phyloP scores from a whole-genome alignment of 1,140 invertebrate species.

The Rhopalosiphum padi region DNA sequence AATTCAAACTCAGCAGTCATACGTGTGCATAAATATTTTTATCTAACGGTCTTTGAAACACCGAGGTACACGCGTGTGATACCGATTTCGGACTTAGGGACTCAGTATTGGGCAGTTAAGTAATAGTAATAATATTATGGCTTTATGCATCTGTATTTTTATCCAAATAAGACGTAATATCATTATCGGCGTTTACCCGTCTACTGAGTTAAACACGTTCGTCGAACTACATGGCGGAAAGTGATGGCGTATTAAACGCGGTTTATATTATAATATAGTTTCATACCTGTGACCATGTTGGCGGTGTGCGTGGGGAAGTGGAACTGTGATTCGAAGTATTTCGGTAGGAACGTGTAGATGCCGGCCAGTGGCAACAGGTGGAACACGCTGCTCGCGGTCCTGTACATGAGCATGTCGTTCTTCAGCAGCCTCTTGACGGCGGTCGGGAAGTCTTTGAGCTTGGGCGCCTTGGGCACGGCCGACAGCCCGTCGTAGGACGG shows the following conservation, averaged over 20 bases:
- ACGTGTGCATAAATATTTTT: too few species aligned
- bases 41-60: too few species aligned
- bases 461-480: constrained; percentile 65
- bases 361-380: constrained; percentile 90
- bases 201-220: too few species aligned
- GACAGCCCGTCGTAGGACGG: not conserved
- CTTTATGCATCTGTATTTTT: too few species aligned
- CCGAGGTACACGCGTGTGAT: too few species aligned
- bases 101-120: too few species aligned
- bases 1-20: too few species aligned
- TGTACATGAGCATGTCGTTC: constrained; percentile 89
- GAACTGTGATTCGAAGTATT: constrained; percentile 93
- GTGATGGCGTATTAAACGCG: too few species aligned
- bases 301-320: constrained; percentile 84
- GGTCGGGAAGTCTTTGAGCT: constrained; percentile 80
- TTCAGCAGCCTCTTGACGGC: constrained; percentile 84
- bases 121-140: too few species aligned
- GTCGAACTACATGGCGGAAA: not conserved
- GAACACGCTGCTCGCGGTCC: constrained; percentile 86
- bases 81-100: too few species aligned
- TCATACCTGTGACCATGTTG: constrained; percentile 86
- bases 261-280: not conserved
- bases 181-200: too few species aligned
- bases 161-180: too few species aligned
- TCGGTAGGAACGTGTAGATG: constrained; percentile 91